phyloP scores from a whole-genome alignment of 2,888 invertebrate genomes.

The Himalopsyche japonica region DNA sequence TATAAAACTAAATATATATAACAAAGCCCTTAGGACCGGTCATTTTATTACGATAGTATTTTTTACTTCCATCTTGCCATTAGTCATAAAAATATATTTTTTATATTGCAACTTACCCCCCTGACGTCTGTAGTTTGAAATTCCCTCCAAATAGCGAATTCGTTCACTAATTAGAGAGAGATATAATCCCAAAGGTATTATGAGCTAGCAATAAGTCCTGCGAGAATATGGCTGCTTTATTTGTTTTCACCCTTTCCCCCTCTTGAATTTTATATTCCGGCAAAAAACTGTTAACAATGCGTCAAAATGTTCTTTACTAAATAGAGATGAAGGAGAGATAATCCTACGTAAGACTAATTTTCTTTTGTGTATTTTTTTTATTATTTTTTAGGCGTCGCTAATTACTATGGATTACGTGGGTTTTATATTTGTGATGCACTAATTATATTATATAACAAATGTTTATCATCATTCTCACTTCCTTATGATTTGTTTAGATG shows the following conservation, averaged over 20 bases:
- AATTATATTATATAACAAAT: too few species aligned
- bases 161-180: slow-evolving; percentile 33
- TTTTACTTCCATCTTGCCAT: neutral
- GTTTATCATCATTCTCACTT: too few species aligned
- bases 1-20: too few species aligned
- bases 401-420: neutral
- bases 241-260: slow-evolving; percentile 23
- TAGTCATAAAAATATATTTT: neutral
- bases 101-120: neutral
- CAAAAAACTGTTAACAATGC: neutral
- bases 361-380: neutral
- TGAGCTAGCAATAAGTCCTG: slow-evolving; percentile 22
- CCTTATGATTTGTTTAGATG: too few species aligned
- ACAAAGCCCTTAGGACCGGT: too few species aligned
- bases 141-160: slow-evolving; percentile 6
- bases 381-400: neutral
- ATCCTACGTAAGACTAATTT: slow-evolving; percentile 10
- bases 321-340: neutral
- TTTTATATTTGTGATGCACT: neutral
- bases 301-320: neutral
- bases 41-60: too few species aligned
- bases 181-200: slow-evolving; percentile 33
- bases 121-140: neutral
- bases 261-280: neutral
- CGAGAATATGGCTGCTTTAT: slow-evolving; percentile 16